Evolutionary conservation across 1,140 invertebrate species (phyloP), one percentile per base, ranked within the genome.

Genomic region (Pissodes strobi): DNA sequence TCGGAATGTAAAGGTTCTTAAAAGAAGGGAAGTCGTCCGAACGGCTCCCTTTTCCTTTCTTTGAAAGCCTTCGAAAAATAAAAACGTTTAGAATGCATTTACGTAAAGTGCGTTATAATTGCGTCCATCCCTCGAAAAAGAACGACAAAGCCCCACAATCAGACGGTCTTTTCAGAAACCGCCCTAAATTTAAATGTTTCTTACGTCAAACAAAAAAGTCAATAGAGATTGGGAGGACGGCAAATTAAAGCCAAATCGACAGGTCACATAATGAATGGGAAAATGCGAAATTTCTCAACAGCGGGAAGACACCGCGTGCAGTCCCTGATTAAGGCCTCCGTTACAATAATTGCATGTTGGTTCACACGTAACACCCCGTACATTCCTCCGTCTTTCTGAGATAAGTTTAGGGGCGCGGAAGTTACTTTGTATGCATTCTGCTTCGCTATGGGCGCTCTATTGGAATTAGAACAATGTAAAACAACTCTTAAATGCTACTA

Each of bases 271-370:
- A 66, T 58, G 63, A 61, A 61, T 52, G 57, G 57, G 53, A 49
- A 65, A 55, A 65, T 41, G 38, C 17, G 41, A 53, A 65, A 66
- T 70, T 68, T 70, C 69, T 65, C 69, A 70, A 62, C 69, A 70
- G 66, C 68, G 59, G 65, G 68, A 56, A 58, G 27, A 57, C 64
- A 22, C 61, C 49, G 48, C 65, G 62, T 67, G 66, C 18, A 43
- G 58, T 63, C 66, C 25, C 52, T 70, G 69, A 70, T 70, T 70
- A 60, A 34, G 65, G 69, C 69, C 69, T 70, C 69, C 66, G 69
- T 70, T 70, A 70, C 69, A 68, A 39, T 70, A 70, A 70, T 70
- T 70, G 69, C 66, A 70, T 53, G 63, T 68, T 66, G 69, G 69
- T 70, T 70, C 69, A 70, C 69, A 70, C 69, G 69, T 59, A 66